These are phyloP conservation scores for Parelbella ahira DNA, from an alignment of 2,888 invertebrate genomes.

Conservation along the genomic window DNA sequence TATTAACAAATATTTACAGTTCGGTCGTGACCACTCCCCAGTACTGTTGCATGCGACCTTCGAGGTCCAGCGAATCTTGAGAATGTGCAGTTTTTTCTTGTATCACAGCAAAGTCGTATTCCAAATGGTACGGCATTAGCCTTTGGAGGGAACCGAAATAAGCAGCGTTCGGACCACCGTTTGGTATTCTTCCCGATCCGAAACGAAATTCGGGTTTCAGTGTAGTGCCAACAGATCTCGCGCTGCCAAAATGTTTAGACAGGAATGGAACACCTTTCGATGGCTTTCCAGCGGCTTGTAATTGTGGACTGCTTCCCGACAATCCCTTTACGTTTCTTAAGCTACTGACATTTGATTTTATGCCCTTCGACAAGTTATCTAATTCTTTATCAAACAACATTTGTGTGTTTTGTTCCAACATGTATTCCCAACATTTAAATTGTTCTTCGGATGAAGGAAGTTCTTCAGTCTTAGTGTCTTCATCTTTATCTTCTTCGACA, in stretches of 20 bases:
- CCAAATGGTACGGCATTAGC: slow-evolving; percentile 89
- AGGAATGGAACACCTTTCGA: slow-evolving; percentile 76
- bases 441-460: slow-evolving; percentile 87
- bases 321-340: slow-evolving; percentile 81
- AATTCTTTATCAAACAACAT: slow-evolving; percentile 92
- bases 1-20: slow-evolving; percentile 71
- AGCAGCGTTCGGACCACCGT: slow-evolving; percentile 91
- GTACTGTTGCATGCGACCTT: slow-evolving; percentile 92
- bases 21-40: slow-evolving; percentile 95
- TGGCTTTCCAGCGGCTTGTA: slow-evolving; percentile 71
- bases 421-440: slow-evolving; percentile 96
- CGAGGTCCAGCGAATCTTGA: slow-evolving; percentile 88
- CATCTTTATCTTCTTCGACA: slow-evolving; percentile 83
- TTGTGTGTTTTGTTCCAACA: slow-evolving; percentile 95
- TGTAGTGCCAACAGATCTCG: slow-evolving; percentile 87
- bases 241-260: slow-evolving; percentile 89
- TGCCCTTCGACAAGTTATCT: slow-evolving; percentile 86
- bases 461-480: slow-evolving; percentile 62
- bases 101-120: slow-evolving; percentile 91
- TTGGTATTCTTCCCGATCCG: slow-evolving; percentile 81
- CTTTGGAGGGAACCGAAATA: slow-evolving; percentile 92
- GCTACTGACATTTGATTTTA: slow-evolving; percentile 75
- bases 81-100: slow-evolving; percentile 85
- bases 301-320: slow-evolving; percentile 86
- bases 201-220: slow-evolving; percentile 81